Evolutionary conservation across 2,113 vertebrate genomes (phyloP), one percentile per base, ranked within the genome.

Genomic region (Mus pahari): DNA sequence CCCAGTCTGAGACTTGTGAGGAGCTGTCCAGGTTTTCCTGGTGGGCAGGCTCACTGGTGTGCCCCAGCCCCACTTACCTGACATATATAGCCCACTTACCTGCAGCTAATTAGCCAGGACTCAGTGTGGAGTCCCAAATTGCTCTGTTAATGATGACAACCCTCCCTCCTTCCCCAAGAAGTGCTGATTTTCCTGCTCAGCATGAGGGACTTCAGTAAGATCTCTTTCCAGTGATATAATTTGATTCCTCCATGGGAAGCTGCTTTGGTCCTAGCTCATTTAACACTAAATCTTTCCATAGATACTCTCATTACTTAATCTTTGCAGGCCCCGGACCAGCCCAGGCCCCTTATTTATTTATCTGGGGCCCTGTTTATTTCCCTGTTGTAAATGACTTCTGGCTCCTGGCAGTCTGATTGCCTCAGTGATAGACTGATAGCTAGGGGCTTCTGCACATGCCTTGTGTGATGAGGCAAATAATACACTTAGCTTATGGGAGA

Each of bases 381-480:
- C 95, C 97, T 45, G 81, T 96, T 97, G 95, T 96, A 97, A 97
- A 97, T 98, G 97, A 97, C 92, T 96, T 90, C 95, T 98, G 96
- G 97, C 95, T 97, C 95, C 94, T 88, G 81, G 97, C 89, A 64
- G 83, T 97, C 97, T 96, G 97, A 97, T 98, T 70, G 53, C 92
- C 74, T 91, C 96, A 45, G 87, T 91, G 97, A 97, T 98, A 96
- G 94, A 96, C 95, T 98, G 96, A 98, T 98, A 95, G 94, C 92
- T 96, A 36, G 4, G 78, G 97, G 95, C 96, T 89, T 84, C 94
- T 22, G 26, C 97, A 94, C 96, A 97, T 95, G 96, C 96, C 91
- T 95, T 96, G 92, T 96, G 97, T 97, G 97, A 97, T 98, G 97
- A 98, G 83, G 97, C 95, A 97, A 97, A 96, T 98, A 96, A 97